Base-by-base conservation (phyloP, 2,888 invertebrate species). In the Phytoseiulus persimilis region DNA sequence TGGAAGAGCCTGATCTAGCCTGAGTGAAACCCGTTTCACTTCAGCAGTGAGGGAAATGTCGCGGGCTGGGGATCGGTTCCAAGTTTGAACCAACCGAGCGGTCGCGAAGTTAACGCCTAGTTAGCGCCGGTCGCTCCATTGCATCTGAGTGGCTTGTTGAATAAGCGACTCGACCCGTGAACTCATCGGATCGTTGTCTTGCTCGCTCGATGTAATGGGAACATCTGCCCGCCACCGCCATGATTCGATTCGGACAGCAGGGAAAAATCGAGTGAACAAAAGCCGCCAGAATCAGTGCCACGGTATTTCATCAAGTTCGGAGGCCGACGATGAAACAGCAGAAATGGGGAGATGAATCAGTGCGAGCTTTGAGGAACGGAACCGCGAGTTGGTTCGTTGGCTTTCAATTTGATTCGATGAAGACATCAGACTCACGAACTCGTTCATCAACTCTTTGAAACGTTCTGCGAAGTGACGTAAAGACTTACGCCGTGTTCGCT, bases 391-490 rank as follows among this genome's bases (percentile, higher is more conserved):
- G 65, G 65, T 28, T 65, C 9, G 65, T 65, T 65, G 65, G 65
- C 65, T 65, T 65, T 65, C 65, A 65, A 65, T 65, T 65, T 65
- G 65, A 65, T 65, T 65, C 65, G 65, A 65, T 65, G 65, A 65
- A 65, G 65, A 65, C 65, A 65, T 65, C 65, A 65, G 65, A 65
- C 65, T 65, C 65, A 65, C 65, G 65, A 65, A 65, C 65, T 65
- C 65, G 65, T 65, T 65, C 65, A 65, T 65, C 65, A 65, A 65
- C 65, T 65, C 65, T 65, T 65, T 65, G 65, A 65, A 65, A 65
- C 65, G 65, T 65, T 65, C 23, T 65, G 65, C 65, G 39, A 39
- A 39, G 39, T 39, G 39, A 9, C 39, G 65, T 65, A 65, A 65
- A 65, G 65, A 65, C 65, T 65, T 65, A 65, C 65, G 65, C 65